A percentile compares a stretch with the other conserved stretches of the same genome.
Evolutionary conservation across 2,113 vertebrate species (phyloP).

Genomic region (Zosterops lateralis): DNA sequence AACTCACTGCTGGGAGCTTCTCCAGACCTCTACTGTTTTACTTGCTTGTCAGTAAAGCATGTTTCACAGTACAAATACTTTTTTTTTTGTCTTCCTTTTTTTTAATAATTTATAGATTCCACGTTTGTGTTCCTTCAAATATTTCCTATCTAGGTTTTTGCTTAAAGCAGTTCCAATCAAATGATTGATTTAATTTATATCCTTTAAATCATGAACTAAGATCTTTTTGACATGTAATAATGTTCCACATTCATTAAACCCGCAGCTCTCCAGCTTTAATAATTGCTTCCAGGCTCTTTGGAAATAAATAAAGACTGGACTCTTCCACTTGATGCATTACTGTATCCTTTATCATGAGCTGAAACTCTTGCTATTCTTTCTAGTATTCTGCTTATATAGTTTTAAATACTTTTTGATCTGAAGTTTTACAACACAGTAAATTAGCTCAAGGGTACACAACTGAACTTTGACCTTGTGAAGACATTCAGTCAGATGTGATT

Average conservation of each 20-base stretch:
- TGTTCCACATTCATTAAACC: not conserved
- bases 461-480: not conserved
- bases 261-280: not conserved
- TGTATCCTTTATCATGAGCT: not conserved
- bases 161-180: constrained; percentile 2
- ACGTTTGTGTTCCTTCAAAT: not conserved
- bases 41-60: constrained; percentile 25
- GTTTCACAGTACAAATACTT: not conserved
- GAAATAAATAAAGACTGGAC: not conserved
- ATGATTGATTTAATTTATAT: constrained; percentile 24
- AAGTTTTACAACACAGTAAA: not conserved
- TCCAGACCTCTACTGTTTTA: constrained; percentile 27
- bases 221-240: not conserved
- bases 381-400: not conserved
- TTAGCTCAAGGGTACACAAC: not conserved
- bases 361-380: not conserved
- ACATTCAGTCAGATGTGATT: not conserved
- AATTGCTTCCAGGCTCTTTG: constrained; percentile 13
- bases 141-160: not conserved
- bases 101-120: not conserved
- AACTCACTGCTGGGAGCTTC: not conserved
- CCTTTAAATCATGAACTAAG: constrained; percentile 7
- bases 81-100: too few species aligned
- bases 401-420: not conserved
- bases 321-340: not conserved